Evolutionary conservation across 2,797 vertebrate genomes (phyloP).

Genomic region (Cephalopachus bancanus): DNA sequence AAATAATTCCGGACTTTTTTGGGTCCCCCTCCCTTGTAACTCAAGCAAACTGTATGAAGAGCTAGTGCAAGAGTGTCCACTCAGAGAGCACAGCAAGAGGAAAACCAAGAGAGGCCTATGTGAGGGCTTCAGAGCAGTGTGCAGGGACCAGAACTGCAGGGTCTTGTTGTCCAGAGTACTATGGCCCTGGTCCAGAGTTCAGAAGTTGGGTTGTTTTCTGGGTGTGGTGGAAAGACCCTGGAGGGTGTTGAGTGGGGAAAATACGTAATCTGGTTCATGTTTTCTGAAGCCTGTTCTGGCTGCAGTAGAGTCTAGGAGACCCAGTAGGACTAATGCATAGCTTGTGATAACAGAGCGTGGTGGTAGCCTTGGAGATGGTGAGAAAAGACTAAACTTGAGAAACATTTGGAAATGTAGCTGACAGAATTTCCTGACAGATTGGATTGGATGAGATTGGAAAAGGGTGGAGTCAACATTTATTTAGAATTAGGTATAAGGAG

Average conservation of each 20-base stretch:
- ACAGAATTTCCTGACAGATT: not conserved
- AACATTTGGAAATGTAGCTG: not conserved
- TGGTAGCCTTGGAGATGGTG: not conserved
- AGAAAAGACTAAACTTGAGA: constrained; percentile 11
- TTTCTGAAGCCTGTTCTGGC: constrained; percentile 32
- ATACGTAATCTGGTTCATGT: not conserved
- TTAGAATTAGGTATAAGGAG: not conserved
- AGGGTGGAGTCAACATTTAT: not conserved
- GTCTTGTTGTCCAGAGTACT: not conserved
- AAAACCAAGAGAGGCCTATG: not conserved
- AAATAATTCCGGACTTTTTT: too few species aligned
- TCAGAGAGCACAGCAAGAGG: not conserved
- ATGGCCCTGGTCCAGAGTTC: not conserved
- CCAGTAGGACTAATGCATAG: not conserved
- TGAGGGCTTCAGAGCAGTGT: not conserved
- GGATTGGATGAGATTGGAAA: not conserved
- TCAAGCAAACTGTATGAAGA: not conserved
- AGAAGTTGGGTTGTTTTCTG: not conserved
- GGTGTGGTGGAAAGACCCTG: not conserved
- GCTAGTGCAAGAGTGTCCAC: not conserved
- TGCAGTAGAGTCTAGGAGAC: not conserved
- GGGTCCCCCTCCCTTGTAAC: too few species aligned
- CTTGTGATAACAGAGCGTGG: too few species aligned
- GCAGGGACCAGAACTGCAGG: not conserved
- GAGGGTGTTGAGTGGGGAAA: not conserved